phyloP scores from a whole-genome alignment of 2,888 invertebrate genomes.

The Adineta ricciae region DNA sequence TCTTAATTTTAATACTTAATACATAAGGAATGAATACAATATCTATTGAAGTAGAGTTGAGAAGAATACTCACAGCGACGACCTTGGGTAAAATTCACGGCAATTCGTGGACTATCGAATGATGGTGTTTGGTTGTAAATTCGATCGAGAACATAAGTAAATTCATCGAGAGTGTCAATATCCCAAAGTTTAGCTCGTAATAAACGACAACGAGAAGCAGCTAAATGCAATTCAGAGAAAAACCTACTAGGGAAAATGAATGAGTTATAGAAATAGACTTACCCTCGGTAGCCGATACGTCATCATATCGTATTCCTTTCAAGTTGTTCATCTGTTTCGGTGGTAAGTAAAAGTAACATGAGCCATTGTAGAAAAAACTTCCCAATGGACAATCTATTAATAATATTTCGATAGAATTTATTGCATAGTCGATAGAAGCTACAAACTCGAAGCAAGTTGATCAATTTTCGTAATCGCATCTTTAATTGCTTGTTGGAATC shows the following conservation, averaged over 20 bases:
- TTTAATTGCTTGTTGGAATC: not conserved
- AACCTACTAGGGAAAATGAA: too few relatives aligned
- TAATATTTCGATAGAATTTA: too few relatives aligned
- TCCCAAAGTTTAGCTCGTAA: not conserved
- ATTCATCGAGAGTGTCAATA: not conserved
- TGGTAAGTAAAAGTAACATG: slow-evolving; percentile 18
- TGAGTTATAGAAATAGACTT: too few relatives aligned
- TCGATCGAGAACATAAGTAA: not conserved
- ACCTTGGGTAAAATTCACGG: not conserved
- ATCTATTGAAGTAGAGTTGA: not conserved
- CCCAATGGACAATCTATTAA: not conserved
- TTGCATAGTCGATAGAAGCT: too few relatives aligned
- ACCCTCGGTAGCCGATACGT: not conserved
- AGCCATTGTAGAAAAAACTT: slow-evolving; percentile 15
- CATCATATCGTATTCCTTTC: not conserved
- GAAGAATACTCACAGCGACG: not conserved
- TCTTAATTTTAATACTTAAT: not conserved
- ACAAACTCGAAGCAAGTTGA: not conserved
- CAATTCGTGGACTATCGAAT: slow-evolving; percentile 3
- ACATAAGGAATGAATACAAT: too few relatives aligned
- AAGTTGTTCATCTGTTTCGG: not conserved
- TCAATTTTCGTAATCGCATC: not conserved
- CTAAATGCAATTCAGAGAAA: too few relatives aligned
- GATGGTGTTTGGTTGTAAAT: not conserved
- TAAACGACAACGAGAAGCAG: not conserved